Evolutionary conservation across 2,888 invertebrate genomes (phyloP), one percentile per base, ranked within the genome.

Genomic region (Ischnura elegans): DNA sequence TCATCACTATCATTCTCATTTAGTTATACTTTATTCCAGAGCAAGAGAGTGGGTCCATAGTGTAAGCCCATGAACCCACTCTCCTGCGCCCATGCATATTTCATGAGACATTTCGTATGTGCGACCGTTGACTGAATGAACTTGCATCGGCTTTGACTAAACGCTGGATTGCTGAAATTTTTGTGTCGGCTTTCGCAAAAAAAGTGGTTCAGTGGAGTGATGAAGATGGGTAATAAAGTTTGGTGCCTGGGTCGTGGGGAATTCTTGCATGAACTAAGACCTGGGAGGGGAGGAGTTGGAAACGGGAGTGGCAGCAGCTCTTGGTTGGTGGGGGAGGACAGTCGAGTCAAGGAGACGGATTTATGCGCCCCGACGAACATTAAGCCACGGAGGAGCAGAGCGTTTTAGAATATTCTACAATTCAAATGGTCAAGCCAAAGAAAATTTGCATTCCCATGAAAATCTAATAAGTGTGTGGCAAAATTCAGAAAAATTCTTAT

Each of bases 381-480:
- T 76, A 76, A 76, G 76, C 8, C 76, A 16, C 36, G 51, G 51
- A 76, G 76, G 13, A 76, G 13, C 76, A 76, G 36, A 76, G 76
- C n/a, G 76, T 76, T 76, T 25, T 76, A 76, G 76, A 36, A 36
- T 36, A 29, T 76, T 76, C 76, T 76, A 36, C 76, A 76, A 76
- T n/a, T 76, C 76, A 76, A 76, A 76, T 76, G 10, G 13, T 36
- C 36, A 36, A 76, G 95, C 95, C 86, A 25, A 76, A 42, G 21
- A 42, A 66, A 16, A 90, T 94, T 84, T 94, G 66, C 84, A 36
- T 51, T 61, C 46, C 61, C 36, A 66, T 36, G n/a, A 42, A 13
- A 85, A 36, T 84, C 76, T 76, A 36, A 76, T 76, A 36, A 2
- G 76, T 29, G 36, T 13, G 76, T 29, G 36, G 36, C 0, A 13